phyloP scores from a whole-genome alignment of 1,140 invertebrate species.

The Hestina assimilis region DNA sequence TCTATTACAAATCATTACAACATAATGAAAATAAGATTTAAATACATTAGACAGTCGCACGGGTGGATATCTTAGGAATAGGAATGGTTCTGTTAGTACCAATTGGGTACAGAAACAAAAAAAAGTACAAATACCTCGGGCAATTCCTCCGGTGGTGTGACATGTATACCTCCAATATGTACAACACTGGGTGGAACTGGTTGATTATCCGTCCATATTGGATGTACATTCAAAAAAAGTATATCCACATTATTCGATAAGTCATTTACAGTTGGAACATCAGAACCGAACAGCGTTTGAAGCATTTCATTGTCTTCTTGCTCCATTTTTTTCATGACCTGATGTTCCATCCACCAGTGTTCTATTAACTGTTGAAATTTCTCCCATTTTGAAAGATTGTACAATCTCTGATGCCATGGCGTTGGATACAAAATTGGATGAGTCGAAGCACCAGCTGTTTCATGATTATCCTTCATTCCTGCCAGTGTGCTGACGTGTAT shows the following conservation, averaged over 20 bases:
- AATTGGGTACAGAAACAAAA: too few species aligned
- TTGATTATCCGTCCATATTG: too few species aligned
- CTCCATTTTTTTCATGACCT: neutral
- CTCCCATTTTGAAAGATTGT: constrained; percentile 36
- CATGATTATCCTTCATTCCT: constrained; percentile 14
- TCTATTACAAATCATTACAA: too few species aligned
- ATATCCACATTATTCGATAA: neutral
- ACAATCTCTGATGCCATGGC: constrained; percentile 7
- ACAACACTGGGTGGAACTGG: too few species aligned
- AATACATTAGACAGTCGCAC: too few species aligned
- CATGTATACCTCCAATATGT: too few species aligned
- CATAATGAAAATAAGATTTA: too few species aligned
- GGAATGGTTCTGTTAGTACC: too few species aligned
- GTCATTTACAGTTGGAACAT: constrained; percentile 35
- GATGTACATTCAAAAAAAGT: neutral
- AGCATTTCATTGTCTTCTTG: constrained; percentile 22
- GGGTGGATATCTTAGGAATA: too few species aligned
- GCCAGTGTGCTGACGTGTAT: constrained; percentile 37
- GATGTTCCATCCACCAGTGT: neutral
- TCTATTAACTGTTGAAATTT: constrained; percentile 38
- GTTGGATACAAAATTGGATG: constrained; percentile 29
- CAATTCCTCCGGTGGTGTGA: too few species aligned
- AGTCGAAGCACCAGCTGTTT: constrained; percentile 19
- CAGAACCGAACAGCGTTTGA: constrained; percentile 27
- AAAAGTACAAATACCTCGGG: too few species aligned